Percentiles rank a stretch among this genome's conserved stretches.
phyloP scores from a whole-genome alignment of 2,797 vertebrate genomes.

The Eupleurogrammus muticus region DNA sequence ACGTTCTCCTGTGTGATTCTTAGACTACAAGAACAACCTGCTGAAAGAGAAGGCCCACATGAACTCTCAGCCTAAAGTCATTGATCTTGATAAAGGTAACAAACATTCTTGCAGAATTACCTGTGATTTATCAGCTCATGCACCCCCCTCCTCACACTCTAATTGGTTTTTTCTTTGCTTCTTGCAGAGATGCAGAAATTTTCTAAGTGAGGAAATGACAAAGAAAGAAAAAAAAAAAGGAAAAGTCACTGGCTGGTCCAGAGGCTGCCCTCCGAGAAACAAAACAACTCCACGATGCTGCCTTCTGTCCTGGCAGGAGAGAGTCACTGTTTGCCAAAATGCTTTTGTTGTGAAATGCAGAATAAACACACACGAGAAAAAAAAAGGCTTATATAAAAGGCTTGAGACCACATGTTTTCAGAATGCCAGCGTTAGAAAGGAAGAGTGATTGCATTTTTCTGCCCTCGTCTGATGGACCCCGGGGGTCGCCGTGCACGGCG shows the following conservation, averaged over 20 bases:
- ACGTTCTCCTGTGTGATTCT: constrained; percentile 15
- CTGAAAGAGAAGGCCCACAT: constrained; percentile 90
- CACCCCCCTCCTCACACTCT: neutral
- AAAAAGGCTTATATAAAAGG: neutral
- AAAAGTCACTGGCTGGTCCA: constrained; percentile 90
- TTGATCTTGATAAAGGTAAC: constrained; percentile 94
- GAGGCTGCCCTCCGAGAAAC: constrained; percentile 64
- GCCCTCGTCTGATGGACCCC: constrained; percentile 6
- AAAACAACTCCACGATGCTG: constrained; percentile 23
- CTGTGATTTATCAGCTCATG: neutral
- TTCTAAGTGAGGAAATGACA: constrained; percentile 68
- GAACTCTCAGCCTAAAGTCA: constrained; percentile 85
- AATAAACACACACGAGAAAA: neutral
- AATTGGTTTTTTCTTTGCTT: constrained; percentile 18
- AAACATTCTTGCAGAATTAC: neutral
- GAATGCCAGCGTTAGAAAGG: constrained; percentile 21
- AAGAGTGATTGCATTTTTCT: constrained; percentile 1
- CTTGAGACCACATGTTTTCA: constrained; percentile 18
- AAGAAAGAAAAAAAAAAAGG: constrained; percentile 8
- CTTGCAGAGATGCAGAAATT: constrained; percentile 80
- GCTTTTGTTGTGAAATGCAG: constrained; percentile 25
- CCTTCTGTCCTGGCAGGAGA: constrained; percentile 35
- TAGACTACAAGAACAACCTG: constrained; percentile 98
- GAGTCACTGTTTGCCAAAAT: constrained; percentile 1
- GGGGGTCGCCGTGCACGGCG: neutral